Evolutionary conservation across 2,113 vertebrate genomes (phyloP).

Genomic region (Aspiorhynchus laticeps): DNA sequence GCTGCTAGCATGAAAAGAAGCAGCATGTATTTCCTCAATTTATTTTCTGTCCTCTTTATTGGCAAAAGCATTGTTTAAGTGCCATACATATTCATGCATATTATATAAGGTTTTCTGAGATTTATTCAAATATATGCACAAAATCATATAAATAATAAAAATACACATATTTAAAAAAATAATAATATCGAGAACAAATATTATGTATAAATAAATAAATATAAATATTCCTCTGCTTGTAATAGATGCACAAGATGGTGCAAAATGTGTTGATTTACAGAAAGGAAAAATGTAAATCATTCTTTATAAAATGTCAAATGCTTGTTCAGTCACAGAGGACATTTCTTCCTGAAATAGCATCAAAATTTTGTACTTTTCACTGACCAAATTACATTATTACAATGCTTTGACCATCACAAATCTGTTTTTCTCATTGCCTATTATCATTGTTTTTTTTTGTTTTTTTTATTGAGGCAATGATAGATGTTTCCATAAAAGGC

Average conservation of each 20-base stretch:
- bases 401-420: neutral
- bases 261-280: neutral
- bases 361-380: neutral
- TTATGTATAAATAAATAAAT: no score
- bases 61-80: no score
- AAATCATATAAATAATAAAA: neutral
- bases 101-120: neutral
- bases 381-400: neutral
- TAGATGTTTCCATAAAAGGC: constrained; percentile 15
- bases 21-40: neutral
- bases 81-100: no score
- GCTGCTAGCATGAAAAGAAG: neutral
- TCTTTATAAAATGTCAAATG: neutral
- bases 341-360: neutral
- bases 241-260: neutral
- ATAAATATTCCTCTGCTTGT: neutral
- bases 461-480: neutral
- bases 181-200: neutral
- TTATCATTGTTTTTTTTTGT: neutral
- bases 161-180: neutral
- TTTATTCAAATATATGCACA: neutral
- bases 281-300: no score
- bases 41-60: no score
- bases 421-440: neutral
- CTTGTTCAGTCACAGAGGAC: neutral